phyloP scores from a whole-genome alignment of 1,140 invertebrate genomes.

The Cardiocondyla obscurior region DNA sequence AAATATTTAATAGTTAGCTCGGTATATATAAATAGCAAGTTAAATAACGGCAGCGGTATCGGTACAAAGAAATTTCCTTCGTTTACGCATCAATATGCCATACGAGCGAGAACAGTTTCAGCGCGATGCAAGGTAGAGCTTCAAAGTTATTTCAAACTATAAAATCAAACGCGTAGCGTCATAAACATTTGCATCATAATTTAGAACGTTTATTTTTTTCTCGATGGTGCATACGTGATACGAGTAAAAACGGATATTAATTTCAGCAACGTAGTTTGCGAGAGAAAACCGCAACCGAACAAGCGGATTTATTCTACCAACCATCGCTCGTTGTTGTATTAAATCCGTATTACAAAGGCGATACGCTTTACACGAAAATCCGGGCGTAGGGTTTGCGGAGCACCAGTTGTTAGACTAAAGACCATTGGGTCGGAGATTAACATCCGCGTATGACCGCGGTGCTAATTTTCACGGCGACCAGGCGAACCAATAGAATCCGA shows the following conservation, averaged over 20 bases:
- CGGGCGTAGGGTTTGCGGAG: constrained; percentile 4
- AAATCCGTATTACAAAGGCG: constrained; percentile 44
- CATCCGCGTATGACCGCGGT: constrained; percentile 61
- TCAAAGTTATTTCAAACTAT: background rate
- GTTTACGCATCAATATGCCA: background rate
- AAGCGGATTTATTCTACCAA: constrained; percentile 28
- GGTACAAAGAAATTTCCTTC: background rate
- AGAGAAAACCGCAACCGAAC: background rate
- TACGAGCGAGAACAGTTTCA: background rate
- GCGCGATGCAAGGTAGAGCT: background rate
- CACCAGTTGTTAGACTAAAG: constrained; percentile 43
- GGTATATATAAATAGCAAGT: background rate
- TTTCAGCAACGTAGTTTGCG: constrained; percentile 5
- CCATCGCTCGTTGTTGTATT: constrained; percentile 45
- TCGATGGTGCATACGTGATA: background rate
- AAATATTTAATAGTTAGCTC: background rate
- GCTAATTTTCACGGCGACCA: constrained; percentile 60
- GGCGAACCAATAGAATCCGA: constrained; percentile 35
- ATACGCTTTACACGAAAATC: constrained; percentile 20
- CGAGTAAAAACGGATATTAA: background rate
- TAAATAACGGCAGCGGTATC: background rate
- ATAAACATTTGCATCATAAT: background rate
- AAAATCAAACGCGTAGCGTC: background rate
- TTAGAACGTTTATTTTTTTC: background rate
- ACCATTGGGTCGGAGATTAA: constrained; percentile 58